Base-by-base conservation (phyloP, 2,888 invertebrate species). In the Girardia tigrina region DNA sequence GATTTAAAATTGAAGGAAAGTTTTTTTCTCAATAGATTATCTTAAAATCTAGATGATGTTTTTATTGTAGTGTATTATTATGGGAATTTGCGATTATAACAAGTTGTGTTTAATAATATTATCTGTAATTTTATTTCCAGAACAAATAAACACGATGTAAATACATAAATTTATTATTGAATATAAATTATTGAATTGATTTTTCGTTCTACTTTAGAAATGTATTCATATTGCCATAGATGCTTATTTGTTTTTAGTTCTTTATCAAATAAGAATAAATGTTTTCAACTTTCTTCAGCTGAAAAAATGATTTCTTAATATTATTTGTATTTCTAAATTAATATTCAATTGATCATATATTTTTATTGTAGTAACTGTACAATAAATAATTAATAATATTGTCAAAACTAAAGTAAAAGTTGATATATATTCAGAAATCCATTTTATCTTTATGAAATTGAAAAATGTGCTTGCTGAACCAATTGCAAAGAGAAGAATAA, bases 91-190 rank as follows among this genome's bases (percentile, higher is more conserved):
- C n/a, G n/a, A n/a, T n/a, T n/a, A n/a, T n/a, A n/a, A n/a, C n/a
- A n/a, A n/a, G n/a, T n/a, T 56, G 56, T 56, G 56, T 56, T 56
- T n/a, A 56, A 56, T n/a, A n/a, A 56, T 56, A 20, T 56, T 56
- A 6, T 56, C 36, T 56, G 56, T 56, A 56, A 20, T 56, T 56
- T 23, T 56, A 56, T 56, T 56, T 8, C n/a, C 56, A 16, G n/a
- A 20, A 56, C 2, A 56, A 56, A 23, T 56, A 6, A 20, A 56
- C 16, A 36, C n/a, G 6, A 12, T 56, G 56, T 56, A 56, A 12
- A 56, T 56, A 56, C 6, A n/a, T 56, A 23, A 56, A 23, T 56
- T 56, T 56, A 56, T 56, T 20, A 20, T 56, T 56, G 56, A 56
- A 56, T 56, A 56, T 2, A 56, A 56, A 56, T 56, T n/a, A 20